A percentile compares a stretch with the other conserved stretches of the same genome.
phyloP scores from a whole-genome alignment of 2,113 vertebrate species.

The Istiophorus platypterus region DNA sequence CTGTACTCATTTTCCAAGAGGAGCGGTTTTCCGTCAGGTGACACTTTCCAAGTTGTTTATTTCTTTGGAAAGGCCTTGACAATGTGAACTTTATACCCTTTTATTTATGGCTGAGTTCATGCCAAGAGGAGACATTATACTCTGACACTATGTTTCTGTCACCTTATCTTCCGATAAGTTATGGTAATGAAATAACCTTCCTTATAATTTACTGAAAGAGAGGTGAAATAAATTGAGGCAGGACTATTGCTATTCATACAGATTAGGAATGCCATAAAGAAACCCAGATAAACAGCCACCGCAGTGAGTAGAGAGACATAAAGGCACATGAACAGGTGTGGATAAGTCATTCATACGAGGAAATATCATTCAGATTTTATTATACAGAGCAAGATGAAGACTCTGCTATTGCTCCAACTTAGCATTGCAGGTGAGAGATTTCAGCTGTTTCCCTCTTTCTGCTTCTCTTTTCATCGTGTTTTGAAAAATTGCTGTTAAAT shows the following conservation, averaged over 20 bases:
- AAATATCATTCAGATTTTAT: conserved; percentile 1
- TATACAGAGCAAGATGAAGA: conserved; percentile 65
- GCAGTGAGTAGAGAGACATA: not conserved
- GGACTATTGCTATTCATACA: conserved; percentile 30
- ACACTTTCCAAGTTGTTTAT: not conserved
- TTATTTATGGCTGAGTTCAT: not conserved
- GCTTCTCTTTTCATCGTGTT: not conserved
- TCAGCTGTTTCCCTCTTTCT: no score
- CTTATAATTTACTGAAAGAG: conserved; percentile 42
- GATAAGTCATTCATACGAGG: not conserved
- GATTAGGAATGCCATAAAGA: not conserved
- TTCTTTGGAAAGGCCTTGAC: not conserved
- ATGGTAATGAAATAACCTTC: not conserved
- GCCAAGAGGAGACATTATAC: conserved; percentile 47
- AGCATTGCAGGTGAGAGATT: conserved; percentile 67
- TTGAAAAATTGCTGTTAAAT: no score
- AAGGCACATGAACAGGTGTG: no score
- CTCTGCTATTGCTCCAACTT: conserved; percentile 52
- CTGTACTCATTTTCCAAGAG: not conserved
- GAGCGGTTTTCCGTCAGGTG: not conserved
- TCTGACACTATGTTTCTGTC: no score
- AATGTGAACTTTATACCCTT: conserved; percentile 21
- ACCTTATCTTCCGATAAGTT: conserved; percentile 13
- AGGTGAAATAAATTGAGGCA: not conserved
- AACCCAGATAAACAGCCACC: conserved; percentile 8